Percentiles rank a stretch among this genome's conserved stretches.
phyloP scores from a whole-genome alignment of 2,113 vertebrate genomes.

The Excalfactoria chinensis region DNA sequence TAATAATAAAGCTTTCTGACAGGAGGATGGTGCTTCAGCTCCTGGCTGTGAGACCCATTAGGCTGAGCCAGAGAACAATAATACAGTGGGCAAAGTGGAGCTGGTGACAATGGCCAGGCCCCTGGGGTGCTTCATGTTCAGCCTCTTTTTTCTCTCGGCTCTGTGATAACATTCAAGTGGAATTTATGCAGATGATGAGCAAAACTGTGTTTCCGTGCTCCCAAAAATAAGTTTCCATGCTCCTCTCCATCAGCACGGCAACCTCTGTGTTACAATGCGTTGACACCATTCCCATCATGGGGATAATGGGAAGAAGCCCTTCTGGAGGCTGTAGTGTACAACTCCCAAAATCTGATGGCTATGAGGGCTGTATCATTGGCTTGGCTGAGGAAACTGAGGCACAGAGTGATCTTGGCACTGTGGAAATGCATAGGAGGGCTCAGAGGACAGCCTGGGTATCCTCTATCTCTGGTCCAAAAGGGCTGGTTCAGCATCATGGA shows the following conservation, averaged over 20 bases:
- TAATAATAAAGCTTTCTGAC: slow-evolving; percentile 69
- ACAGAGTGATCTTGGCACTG: fast-evolving
- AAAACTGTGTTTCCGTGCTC: slow-evolving; percentile 26
- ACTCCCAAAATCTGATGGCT: not conserved
- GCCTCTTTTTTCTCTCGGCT: slow-evolving; percentile 41
- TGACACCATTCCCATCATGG: not conserved
- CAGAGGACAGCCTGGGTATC: not conserved
- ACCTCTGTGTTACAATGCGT: not conserved
- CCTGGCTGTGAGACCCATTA: slow-evolving; percentile 34
- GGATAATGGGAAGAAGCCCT: not conserved
- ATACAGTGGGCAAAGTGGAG: slow-evolving; percentile 32
- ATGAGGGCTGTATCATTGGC: fast-evolving
- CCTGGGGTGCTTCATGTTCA: slow-evolving; percentile 35
- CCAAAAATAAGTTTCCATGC: slow-evolving; percentile 26
- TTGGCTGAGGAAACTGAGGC: not conserved
- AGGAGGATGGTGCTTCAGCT: slow-evolving; percentile 44
- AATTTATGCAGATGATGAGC: slow-evolving; percentile 50
- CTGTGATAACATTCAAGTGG: slow-evolving; percentile 7
- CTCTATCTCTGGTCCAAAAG: not conserved
- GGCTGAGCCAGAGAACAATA: slow-evolving; percentile 45
- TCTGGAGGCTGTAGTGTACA: not conserved
- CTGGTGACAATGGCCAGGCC: slow-evolving; percentile 50
- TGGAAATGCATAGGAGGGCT: not conserved
- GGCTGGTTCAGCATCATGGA: not conserved
- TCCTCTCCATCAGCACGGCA: slow-evolving; percentile 1